Percentiles rank a stretch among this genome's conserved stretches.
These are phyloP conservation scores for Pomacea maculata DNA, from an alignment of 1,140 invertebrate genomes.

Conservation along the genomic window DNA sequence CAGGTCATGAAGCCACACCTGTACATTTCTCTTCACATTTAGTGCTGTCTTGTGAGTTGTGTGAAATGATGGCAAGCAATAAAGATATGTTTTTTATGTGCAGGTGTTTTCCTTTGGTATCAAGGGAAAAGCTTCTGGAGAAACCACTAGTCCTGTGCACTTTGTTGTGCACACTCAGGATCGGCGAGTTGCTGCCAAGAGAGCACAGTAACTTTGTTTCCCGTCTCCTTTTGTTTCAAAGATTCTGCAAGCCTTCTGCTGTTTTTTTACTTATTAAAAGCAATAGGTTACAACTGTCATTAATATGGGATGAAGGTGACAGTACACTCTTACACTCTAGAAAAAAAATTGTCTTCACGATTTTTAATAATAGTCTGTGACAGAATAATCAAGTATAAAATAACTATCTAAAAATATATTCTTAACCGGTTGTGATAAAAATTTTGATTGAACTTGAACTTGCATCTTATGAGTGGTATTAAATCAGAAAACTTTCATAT, in stretches of 20 bases:
- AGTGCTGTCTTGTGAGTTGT: not conserved
- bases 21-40: not conserved
- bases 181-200: slow-evolving; percentile 46
- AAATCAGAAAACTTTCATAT: too few species aligned
- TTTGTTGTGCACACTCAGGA: slow-evolving; percentile 55
- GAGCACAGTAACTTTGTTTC: slow-evolving; percentile 46
- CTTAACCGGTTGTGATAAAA: too few species aligned
- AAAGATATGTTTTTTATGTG: not conserved
- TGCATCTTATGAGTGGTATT: too few species aligned
- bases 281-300: too few species aligned
- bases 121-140: slow-evolving; percentile 41
- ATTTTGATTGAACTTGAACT: too few species aligned
- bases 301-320: too few species aligned
- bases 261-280: too few species aligned
- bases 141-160: slow-evolving; percentile 42
- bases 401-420: not conserved
- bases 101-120: slow-evolving; percentile 58
- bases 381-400: not conserved
- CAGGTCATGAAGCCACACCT: too few species aligned
- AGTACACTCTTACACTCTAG: too few species aligned
- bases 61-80: not conserved
- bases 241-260: too few species aligned
- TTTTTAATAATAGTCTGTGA: not conserved
- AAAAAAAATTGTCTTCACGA: not conserved
- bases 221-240: not conserved